A percentile compares a stretch with the other conserved stretches of the same genome.
Conservation (phyloP, 2,888 invertebrate genomes). For the Sericinus montela region DNA sequence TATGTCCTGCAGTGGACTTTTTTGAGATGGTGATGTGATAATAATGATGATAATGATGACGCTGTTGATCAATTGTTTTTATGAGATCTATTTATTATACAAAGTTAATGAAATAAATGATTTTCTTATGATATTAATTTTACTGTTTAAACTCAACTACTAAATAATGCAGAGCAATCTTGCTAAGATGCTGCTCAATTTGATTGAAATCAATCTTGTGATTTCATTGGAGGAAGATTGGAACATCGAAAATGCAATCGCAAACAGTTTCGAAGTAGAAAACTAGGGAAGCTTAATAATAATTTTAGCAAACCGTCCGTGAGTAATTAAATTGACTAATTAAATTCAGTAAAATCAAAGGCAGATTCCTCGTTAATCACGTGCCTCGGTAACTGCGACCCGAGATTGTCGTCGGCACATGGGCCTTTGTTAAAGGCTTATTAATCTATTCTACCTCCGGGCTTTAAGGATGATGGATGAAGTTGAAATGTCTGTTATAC, state of each 20-base stretch:
- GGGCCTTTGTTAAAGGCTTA: conserved; percentile 15
- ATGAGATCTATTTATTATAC: no score
- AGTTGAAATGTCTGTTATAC: neutral
- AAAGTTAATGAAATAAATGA: no score
- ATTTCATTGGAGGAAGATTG: conserved; percentile 5
- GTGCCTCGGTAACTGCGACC: neutral
- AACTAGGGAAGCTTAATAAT: conserved; percentile 2
- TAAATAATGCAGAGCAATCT: conserved; percentile 3
- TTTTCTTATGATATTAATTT: no score
- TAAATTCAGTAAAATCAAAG: conserved; percentile 5
- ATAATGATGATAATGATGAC: no score
- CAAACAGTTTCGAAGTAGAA: conserved; percentile 9
- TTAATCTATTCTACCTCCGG: conserved; percentile 17
- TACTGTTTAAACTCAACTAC: neutral
- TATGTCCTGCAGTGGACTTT: no score
- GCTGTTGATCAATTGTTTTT: no score
- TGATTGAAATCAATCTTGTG: conserved; percentile 1
- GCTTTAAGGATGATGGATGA: conserved; percentile 18
- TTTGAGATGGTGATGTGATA: no score
- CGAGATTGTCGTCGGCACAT: conserved; percentile 14
- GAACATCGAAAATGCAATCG: conserved; percentile 10
- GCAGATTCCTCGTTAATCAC: conserved; percentile 13
- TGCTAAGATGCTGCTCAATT: conserved; percentile 8
- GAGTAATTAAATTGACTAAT: conserved; percentile 6
- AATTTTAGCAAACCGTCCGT: conserved; percentile 5